phyloP scores from a whole-genome alignment of 1,140 invertebrate genomes.

The Drosophila elegans region DNA sequence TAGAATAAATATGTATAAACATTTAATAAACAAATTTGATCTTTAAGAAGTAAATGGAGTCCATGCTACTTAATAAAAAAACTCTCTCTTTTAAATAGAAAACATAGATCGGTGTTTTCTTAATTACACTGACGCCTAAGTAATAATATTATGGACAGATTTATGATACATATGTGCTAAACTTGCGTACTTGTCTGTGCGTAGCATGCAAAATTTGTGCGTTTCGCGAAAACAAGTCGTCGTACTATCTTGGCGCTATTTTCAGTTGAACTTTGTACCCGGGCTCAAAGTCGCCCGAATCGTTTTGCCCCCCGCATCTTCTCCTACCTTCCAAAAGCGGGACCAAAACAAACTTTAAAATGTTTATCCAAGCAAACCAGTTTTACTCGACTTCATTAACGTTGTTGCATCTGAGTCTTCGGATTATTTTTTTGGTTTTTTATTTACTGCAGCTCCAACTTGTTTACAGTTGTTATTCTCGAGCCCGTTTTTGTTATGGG shows the following conservation, averaged over 20 bases:
- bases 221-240: conserved; percentile 14
- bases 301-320: background rate
- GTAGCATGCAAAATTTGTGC: conserved; percentile 15
- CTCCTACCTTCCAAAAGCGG: background rate
- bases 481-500: conserved; percentile 18
- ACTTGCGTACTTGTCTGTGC: background rate
- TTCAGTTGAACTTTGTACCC: conserved; percentile 39
- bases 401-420: conserved; percentile 33
- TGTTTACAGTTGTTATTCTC: conserved; percentile 12
- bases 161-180: background rate
- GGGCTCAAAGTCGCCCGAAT: conserved; percentile 8
- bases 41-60: too few species aligned
- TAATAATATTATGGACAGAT: background rate
- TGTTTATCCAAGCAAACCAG: conserved; percentile 45
- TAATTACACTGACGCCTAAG: too few species aligned
- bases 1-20: too few species aligned
- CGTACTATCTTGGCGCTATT: conserved; percentile 22
- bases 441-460: conserved; percentile 2
- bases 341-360: conserved; percentile 33
- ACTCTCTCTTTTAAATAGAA: background rate
- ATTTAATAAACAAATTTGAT: too few species aligned
- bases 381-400: conserved; percentile 36
- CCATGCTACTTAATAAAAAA: too few species aligned
- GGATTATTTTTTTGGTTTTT: background rate
- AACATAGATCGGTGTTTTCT: too few species aligned